Conservation (phyloP, 2,888 invertebrate genomes). For the Acanthococcus lagerstroemiae region DNA sequence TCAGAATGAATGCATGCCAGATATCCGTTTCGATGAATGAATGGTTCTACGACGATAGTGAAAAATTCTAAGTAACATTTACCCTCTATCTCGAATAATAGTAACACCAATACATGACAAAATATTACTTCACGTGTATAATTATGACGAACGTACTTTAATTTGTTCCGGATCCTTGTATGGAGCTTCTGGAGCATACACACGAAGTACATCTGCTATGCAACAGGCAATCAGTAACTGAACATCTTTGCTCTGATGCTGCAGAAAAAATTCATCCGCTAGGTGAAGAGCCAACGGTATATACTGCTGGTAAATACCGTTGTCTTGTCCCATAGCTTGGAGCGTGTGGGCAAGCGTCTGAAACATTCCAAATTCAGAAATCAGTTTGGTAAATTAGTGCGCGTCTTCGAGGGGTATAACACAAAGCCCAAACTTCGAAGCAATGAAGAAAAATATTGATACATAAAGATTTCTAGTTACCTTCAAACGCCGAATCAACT, state of each 20-base stretch:
- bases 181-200: slow-evolving; percentile 95
- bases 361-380: slow-evolving; percentile 12
- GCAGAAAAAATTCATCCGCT: slow-evolving; percentile 84
- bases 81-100: too few relatives aligned
- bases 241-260: slow-evolving; percentile 83
- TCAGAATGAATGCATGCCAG: too few relatives aligned
- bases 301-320: slow-evolving; percentile 79
- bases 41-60: too few relatives aligned
- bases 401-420: neutral
- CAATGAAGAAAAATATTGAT: too few relatives aligned
- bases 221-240: slow-evolving; percentile 92
- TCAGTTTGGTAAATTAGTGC: neutral
- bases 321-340: slow-evolving; percentile 92
- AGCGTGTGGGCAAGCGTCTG: slow-evolving; percentile 83
- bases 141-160: slow-evolving; percentile 46
- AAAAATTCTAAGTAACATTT: too few relatives aligned
- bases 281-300: slow-evolving; percentile 84
- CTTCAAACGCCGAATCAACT: slow-evolving; percentile 87
- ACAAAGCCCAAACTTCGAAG: neutral
- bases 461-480: slow-evolving; percentile 46
- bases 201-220: slow-evolving; percentile 89
- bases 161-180: slow-evolving; percentile 93
- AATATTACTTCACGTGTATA: neutral
- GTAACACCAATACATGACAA: neutral
- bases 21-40: too few relatives aligned